Evolutionary conservation across 2,113 vertebrate genomes (phyloP).

Genomic region (Dascyllus trimaculatus): DNA sequence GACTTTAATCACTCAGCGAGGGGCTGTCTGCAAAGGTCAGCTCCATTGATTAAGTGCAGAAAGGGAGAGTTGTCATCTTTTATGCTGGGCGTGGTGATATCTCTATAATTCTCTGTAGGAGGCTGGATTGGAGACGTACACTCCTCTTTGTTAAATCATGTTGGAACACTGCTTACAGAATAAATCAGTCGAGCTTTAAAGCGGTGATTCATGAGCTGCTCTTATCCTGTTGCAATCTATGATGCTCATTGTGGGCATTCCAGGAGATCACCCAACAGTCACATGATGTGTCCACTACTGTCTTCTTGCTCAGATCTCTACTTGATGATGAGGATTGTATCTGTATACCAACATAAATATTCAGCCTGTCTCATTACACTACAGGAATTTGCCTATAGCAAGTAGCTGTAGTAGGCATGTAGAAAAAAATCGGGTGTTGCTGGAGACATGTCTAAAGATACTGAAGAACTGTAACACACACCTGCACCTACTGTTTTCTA

Average conservation of each 20-base stretch:
- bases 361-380: too few relatives aligned
- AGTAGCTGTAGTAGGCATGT: too few relatives aligned
- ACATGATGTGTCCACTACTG: background rate
- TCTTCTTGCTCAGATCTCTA: background rate
- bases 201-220: background rate
- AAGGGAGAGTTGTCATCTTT: constrained; percentile 80
- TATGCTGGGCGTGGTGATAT: constrained; percentile 71
- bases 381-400: too few relatives aligned
- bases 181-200: constrained; percentile 42
- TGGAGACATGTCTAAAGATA: too few relatives aligned
- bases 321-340: background rate
- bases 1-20: constrained; percentile 85
- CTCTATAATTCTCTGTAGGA: constrained; percentile 71
- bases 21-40: constrained; percentile 83
- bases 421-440: too few relatives aligned
- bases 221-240: background rate
- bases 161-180: constrained; percentile 31
- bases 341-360: too few relatives aligned
- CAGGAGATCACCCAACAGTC: constrained; percentile 5
- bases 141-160: constrained; percentile 54
- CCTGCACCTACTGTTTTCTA: too few relatives aligned
- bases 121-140: constrained; percentile 42
- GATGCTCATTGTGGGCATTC: background rate
- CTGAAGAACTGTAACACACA: too few relatives aligned
- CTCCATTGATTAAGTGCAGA: constrained; percentile 78